Conservation (phyloP, 1,140 invertebrate species). For the Lordiphosa collinella region DNA sequence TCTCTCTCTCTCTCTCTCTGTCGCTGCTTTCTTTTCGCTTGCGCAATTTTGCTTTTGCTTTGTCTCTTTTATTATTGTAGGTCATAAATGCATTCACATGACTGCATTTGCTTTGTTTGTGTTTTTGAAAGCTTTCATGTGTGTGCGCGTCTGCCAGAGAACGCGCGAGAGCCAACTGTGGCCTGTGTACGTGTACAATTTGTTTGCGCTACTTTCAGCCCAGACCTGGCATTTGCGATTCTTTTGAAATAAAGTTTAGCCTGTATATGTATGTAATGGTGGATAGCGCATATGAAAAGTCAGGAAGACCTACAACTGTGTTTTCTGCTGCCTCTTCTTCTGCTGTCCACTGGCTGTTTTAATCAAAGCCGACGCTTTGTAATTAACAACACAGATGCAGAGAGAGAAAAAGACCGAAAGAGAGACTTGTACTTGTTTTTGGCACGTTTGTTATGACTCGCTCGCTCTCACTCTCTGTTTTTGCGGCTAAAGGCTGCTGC, state of each 20-base stretch:
- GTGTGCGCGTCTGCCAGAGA: neutral
- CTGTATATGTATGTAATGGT: neutral
- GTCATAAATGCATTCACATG: slow-evolving; percentile 53
- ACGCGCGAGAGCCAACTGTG: slow-evolving; percentile 2
- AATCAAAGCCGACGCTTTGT: slow-evolving; percentile 10
- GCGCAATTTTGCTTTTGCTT: neutral
- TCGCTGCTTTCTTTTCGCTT: slow-evolving; percentile 15
- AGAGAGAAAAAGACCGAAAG: slow-evolving; percentile 3
- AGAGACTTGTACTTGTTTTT: slow-evolving; percentile 15
- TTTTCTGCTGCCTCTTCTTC: neutral
- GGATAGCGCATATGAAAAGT: too few relatives aligned
- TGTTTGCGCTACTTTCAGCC: slow-evolving; percentile 3
- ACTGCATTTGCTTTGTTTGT: slow-evolving; percentile 22
- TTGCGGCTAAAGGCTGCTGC: neutral
- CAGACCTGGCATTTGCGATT: slow-evolving; percentile 3
- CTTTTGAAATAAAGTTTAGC: neutral
- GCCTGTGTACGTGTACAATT: slow-evolving; percentile 3
- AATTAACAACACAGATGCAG: neutral
- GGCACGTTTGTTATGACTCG: neutral
- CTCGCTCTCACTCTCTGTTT: slow-evolving; percentile 5
- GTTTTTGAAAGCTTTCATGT: too few relatives aligned
- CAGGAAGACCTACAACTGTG: too few relatives aligned
- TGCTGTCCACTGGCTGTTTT: neutral
- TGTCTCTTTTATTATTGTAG: slow-evolving; percentile 40
- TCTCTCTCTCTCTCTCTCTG: slow-evolving; percentile 2